A percentile compares a stretch with the other conserved stretches of the same genome.
Conservation (phyloP, 2,113 vertebrate genomes). For the Sander vitreus region DNA sequence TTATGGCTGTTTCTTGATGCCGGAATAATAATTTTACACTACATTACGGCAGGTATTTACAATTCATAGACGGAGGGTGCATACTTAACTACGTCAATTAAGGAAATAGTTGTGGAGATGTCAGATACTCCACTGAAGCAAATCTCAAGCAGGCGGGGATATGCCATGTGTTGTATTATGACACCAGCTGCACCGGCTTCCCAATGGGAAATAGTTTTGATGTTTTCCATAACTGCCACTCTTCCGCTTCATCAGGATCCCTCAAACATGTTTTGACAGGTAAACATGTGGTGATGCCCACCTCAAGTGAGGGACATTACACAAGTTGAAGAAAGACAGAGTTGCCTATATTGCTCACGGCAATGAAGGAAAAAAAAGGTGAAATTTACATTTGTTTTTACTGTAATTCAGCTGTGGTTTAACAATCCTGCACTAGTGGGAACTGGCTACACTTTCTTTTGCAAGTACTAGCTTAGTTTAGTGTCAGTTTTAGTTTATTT, state of each 20-base stretch:
- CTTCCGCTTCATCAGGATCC: conserved; percentile 78
- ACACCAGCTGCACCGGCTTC: conserved; percentile 77
- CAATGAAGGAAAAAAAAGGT: neutral
- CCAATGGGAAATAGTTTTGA: conserved; percentile 75
- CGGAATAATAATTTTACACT: conserved; percentile 78
- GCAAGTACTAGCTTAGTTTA: neutral
- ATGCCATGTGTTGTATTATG: conserved; percentile 78
- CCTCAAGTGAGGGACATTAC: conserved; percentile 60
- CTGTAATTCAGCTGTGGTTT: conserved; percentile 12
- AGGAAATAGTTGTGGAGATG: conserved; percentile 77
- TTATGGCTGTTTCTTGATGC: conserved; percentile 67
- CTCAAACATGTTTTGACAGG: conserved; percentile 81
- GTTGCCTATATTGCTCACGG: conserved; percentile 8
- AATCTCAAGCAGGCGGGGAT: conserved; percentile 70
- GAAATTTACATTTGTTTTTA: conserved; percentile 17
- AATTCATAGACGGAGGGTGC: conserved; percentile 68
- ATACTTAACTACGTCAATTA: conserved; percentile 84
- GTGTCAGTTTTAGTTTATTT: conserved; percentile 1
- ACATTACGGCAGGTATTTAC: conserved; percentile 80
- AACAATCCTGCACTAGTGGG: neutral
- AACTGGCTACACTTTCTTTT: neutral
- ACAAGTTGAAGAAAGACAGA: conserved; percentile 53
- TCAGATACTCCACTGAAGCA: conserved; percentile 83
- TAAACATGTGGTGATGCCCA: conserved; percentile 69
- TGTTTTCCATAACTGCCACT: conserved; percentile 80